Conservation (phyloP, 1,140 invertebrate species). For the Apocrypta bakeri region DNA sequence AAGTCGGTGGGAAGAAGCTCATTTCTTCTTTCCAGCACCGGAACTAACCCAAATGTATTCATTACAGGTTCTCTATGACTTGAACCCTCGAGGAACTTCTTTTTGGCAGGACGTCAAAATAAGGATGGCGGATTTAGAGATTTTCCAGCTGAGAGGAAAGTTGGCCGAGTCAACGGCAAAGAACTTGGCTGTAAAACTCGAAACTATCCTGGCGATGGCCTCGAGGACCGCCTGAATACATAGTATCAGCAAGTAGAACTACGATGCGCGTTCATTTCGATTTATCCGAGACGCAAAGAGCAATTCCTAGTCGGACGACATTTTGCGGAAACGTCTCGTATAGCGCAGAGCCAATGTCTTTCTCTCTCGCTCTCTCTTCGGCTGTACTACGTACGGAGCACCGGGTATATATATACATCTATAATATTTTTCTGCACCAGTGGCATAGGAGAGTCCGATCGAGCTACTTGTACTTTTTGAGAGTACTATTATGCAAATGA, state of each 20-base stretch:
- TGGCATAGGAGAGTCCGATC: neutral
- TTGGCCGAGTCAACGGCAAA: slow-evolving; percentile 4
- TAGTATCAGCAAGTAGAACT: slow-evolving; percentile 29
- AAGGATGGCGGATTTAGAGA: slow-evolving; percentile 38
- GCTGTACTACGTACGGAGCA: neutral
- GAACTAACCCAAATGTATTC: slow-evolving; percentile 31
- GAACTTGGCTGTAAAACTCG: slow-evolving; percentile 49
- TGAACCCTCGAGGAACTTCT: neutral
- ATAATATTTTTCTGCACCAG: slow-evolving; percentile 24
- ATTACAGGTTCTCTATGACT: slow-evolving; percentile 27
- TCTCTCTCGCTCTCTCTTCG: too few species aligned
- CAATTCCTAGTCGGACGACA: slow-evolving; percentile 72
- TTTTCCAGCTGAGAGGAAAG: slow-evolving; percentile 49
- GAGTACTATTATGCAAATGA: slow-evolving; percentile 7
- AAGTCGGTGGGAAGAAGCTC: too few species aligned
- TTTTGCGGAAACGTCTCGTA: slow-evolving; percentile 66
- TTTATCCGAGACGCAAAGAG: slow-evolving; percentile 58
- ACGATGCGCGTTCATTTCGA: slow-evolving; percentile 55
- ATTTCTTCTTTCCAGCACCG: neutral
- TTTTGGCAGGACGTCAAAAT: slow-evolving; percentile 15
- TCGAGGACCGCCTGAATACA: slow-evolving; percentile 45
- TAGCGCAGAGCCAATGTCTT: slow-evolving; percentile 16
- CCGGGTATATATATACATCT: neutral
- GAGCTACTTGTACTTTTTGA: neutral
- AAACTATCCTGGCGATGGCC: slow-evolving; percentile 45